phyloP scores from a whole-genome alignment of 2,797 vertebrate species.

The Semotilus atromaculatus region DNA sequence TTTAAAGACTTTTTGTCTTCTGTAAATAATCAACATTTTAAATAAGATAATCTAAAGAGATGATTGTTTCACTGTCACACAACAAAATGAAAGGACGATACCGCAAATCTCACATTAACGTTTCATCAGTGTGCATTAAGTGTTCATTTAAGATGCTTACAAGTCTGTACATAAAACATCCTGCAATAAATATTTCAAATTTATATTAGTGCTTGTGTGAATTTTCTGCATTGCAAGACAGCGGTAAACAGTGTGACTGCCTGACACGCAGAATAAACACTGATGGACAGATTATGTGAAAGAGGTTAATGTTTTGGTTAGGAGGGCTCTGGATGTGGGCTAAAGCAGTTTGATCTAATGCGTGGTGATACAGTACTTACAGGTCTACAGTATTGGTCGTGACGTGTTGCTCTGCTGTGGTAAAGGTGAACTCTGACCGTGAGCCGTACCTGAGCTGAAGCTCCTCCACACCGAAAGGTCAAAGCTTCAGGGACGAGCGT shows the following conservation, averaged over 20 bases:
- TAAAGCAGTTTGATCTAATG: background rate
- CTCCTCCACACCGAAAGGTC: conserved; percentile 21
- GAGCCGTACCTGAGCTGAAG: conserved; percentile 29
- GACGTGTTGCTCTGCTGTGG: background rate
- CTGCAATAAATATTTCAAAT: conserved; percentile 10
- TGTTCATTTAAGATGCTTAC: background rate
- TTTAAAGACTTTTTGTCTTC: conserved; percentile 3
- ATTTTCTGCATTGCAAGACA: background rate
- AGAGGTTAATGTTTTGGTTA: background rate
- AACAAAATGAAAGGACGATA: background rate
- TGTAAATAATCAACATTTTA: conserved; percentile 25
- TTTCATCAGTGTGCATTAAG: background rate
- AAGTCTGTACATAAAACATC: background rate
- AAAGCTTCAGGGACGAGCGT: conserved; percentile 4
- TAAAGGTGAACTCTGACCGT: conserved; percentile 34
- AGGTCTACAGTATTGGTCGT: conserved; percentile 7
- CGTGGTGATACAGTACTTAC: background rate
- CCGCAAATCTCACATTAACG: background rate
- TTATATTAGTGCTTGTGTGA: background rate
- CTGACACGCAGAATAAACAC: background rate
- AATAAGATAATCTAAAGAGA: background rate
- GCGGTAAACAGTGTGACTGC: background rate
- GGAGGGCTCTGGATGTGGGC: background rate
- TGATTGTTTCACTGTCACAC: conserved; percentile 35
- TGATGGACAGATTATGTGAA: background rate